Evolutionary conservation across 2,797 vertebrate species (phyloP).

Genomic region (Vipera latastei): DNA sequence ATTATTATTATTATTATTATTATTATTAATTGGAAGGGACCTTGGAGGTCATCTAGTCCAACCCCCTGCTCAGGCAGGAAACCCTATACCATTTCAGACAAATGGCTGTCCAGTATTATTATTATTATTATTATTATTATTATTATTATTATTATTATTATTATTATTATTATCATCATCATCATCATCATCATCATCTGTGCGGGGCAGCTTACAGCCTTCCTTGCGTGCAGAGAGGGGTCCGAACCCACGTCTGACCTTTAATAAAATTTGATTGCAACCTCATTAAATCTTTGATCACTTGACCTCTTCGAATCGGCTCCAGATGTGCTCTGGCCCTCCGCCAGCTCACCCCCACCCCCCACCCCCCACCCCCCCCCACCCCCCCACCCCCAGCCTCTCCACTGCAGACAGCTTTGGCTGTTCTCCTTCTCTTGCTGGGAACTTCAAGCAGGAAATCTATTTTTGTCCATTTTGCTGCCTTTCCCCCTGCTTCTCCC

Average conservation of each 20-base stretch:
- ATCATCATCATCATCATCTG: too few relatives aligned
- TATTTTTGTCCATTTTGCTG: constrained; percentile 48
- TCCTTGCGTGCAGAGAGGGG: neutral
- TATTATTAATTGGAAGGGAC: too few relatives aligned
- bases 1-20: too few relatives aligned
- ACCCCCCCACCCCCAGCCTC: constrained; percentile 20
- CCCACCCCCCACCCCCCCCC: too few relatives aligned
- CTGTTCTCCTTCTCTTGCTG: constrained; percentile 1
- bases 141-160: too few relatives aligned
- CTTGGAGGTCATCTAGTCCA: too few relatives aligned
- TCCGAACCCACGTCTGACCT: constrained; percentile 30
- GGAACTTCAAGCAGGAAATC: constrained; percentile 38
- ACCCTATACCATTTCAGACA: too few relatives aligned
- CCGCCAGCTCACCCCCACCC: neutral
- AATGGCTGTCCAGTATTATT: too few relatives aligned
- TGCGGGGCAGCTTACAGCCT: rapidly evolving
- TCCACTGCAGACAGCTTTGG: constrained; percentile 43
- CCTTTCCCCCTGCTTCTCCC: too few relatives aligned
- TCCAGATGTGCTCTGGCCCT: constrained; percentile 53
- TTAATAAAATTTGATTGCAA: constrained; percentile 45
- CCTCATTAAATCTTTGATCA: constrained; percentile 61
- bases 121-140: too few relatives aligned
- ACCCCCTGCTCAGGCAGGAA: too few relatives aligned
- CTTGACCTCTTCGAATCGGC: constrained; percentile 53
- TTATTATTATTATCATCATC: too few relatives aligned